Conservation (phyloP, 2,888 invertebrate species). For the Baccha elongata region DNA sequence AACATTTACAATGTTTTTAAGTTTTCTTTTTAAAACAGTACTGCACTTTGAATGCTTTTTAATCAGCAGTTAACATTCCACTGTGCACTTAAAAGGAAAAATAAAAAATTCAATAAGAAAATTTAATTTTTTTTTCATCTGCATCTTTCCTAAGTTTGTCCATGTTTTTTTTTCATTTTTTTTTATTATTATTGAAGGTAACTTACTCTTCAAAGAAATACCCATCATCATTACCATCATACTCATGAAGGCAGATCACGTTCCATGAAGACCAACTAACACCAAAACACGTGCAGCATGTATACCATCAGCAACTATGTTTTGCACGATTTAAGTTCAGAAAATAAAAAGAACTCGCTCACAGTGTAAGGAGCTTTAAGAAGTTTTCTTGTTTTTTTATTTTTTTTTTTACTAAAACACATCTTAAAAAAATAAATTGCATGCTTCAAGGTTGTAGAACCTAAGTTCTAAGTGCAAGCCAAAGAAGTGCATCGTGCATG, state of each 20-base stretch:
- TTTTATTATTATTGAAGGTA: not conserved
- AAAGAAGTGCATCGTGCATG: constrained; percentile 40
- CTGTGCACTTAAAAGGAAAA: constrained; percentile 12
- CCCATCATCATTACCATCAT: constrained; percentile 40
- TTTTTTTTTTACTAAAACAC: not conserved
- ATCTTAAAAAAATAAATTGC: constrained; percentile 21
- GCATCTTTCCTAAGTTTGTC: constrained; percentile 9
- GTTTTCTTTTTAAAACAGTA: not conserved
- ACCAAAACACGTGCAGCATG: constrained; percentile 1
- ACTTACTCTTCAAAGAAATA: constrained; percentile 14
- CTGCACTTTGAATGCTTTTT: not conserved
- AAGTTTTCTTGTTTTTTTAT: not conserved
- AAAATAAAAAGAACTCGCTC: constrained; percentile 21
- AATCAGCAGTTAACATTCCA: constrained; percentile 34
- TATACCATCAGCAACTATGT: constrained; percentile 34
- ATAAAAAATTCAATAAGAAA: constrained; percentile 55
- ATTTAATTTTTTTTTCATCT: not conserved
- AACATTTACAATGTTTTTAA: not conserved
- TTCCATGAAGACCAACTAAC: constrained; percentile 5
- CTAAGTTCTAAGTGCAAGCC: constrained; percentile 27
- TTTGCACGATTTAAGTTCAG: constrained; percentile 26
- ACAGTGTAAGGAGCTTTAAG: not conserved
- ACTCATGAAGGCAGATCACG: constrained; percentile 34
- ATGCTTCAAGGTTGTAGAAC: constrained; percentile 37
- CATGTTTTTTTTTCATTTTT: constrained; percentile 10